Evolutionary conservation across 2,888 invertebrate genomes (phyloP).

Genomic region (Lottia scabra): DNA sequence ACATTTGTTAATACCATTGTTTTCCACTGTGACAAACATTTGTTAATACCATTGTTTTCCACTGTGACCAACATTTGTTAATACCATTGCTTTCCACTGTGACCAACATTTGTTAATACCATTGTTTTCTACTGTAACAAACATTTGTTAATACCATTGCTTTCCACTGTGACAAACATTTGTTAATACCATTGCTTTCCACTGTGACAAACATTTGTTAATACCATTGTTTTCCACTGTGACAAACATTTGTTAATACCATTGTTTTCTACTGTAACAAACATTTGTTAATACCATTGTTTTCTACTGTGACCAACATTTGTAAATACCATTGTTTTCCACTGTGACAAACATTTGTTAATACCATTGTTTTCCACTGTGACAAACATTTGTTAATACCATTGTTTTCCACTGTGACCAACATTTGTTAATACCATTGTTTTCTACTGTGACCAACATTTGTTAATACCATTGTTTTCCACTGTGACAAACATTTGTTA

Average conservation of each 20-base stretch:
- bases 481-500: neutral
- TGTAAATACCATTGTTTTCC: neutral
- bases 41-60: neutral
- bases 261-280: neutral
- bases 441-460: neutral
- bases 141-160: neutral
- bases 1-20: neutral
- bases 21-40: neutral
- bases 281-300: neutral
- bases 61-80: neutral
- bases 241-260: neutral
- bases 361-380: neutral
- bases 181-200: neutral
- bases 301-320: neutral
- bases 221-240: neutral
- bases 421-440: neutral
- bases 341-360: neutral
- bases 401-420: neutral
- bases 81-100: neutral
- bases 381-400: neutral
- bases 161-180: neutral
- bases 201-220: neutral
- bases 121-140: neutral
- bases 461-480: neutral
- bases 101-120: neutral